These are phyloP conservation scores for Osedax frankpressi DNA, from an alignment of 2,888 invertebrate genomes.

Conservation along the genomic window DNA sequence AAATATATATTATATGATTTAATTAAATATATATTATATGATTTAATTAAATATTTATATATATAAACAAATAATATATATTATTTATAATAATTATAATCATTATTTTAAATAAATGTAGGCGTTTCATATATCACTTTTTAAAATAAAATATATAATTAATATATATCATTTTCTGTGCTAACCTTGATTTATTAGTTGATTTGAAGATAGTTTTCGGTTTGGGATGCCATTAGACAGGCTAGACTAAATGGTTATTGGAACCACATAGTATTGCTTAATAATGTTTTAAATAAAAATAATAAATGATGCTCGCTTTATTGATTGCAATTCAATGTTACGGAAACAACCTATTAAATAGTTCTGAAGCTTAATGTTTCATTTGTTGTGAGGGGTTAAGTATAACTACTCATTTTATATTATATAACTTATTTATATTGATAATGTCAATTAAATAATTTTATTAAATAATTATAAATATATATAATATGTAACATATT, in stretches of 20 bases:
- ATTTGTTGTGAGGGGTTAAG: neutral
- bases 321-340: neutral
- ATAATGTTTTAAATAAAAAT: neutral
- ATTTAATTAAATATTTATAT: too few relatives aligned
- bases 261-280: neutral
- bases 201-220: neutral
- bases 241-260: neutral
- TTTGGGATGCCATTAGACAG: neutral
- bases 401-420: neutral
- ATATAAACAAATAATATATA: too few relatives aligned
- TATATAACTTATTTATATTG: neutral
- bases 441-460: too few relatives aligned
- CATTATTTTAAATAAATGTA: too few relatives aligned
- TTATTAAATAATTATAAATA: too few relatives aligned
- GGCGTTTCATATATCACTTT: too few relatives aligned
- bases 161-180: too few relatives aligned
- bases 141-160: too few relatives aligned
- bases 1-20: too few relatives aligned
- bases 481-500: too few relatives aligned
- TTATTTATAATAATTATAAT: too few relatives aligned
- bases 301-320: neutral
- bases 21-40: too few relatives aligned
- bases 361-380: neutral
- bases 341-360: neutral
- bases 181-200: neutral